A percentile compares a stretch with the other conserved stretches of the same genome.
These are phyloP conservation scores for Melipona bicolor DNA, from an alignment of 2,888 invertebrate species.

Conservation along the genomic window DNA sequence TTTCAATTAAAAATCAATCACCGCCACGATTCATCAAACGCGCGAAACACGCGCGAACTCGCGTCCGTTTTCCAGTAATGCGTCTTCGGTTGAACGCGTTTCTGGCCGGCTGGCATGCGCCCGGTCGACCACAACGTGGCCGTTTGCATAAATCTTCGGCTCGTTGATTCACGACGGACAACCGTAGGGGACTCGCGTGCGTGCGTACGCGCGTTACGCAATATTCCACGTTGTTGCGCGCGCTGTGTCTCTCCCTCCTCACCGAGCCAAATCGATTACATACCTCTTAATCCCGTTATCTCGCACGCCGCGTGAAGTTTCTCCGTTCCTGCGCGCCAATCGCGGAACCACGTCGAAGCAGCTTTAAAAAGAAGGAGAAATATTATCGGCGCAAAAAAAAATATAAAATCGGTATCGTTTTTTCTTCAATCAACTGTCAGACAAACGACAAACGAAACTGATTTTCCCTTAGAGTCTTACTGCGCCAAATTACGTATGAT, in stretches of 20 bases:
- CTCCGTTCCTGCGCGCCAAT: neutral
- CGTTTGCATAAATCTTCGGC: slow-evolving; percentile 65
- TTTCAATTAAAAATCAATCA: slow-evolving; percentile 57
- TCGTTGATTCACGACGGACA: slow-evolving; percentile 64
- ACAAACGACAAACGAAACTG: neutral
- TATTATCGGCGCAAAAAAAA: neutral
- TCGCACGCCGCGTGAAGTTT: neutral
- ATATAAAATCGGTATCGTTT: neutral
- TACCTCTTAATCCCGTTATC: slow-evolving; percentile 62
- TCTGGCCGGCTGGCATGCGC: slow-evolving; percentile 40
- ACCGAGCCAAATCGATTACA: slow-evolving; percentile 51
- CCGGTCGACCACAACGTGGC: slow-evolving; percentile 29
- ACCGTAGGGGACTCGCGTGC: slow-evolving; percentile 45
- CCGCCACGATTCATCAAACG: slow-evolving; percentile 41
- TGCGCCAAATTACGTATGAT: neutral
- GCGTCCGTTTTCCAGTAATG: slow-evolving; percentile 41
- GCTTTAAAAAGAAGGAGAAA: no score
- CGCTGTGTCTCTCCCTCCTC: slow-evolving; percentile 20
- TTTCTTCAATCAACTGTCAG: neutral
- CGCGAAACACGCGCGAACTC: slow-evolving; percentile 16
- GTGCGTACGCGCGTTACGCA: slow-evolving; percentile 55
- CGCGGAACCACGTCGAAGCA: no score
- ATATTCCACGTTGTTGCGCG: slow-evolving; percentile 33
- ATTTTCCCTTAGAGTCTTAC: neutral
- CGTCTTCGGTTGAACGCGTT: slow-evolving; percentile 43